Percentiles rank a stretch among this genome's conserved stretches.
These are phyloP conservation scores for Melanostoma scalare DNA, from an alignment of 2,888 invertebrate genomes.

Conservation along the genomic window DNA sequence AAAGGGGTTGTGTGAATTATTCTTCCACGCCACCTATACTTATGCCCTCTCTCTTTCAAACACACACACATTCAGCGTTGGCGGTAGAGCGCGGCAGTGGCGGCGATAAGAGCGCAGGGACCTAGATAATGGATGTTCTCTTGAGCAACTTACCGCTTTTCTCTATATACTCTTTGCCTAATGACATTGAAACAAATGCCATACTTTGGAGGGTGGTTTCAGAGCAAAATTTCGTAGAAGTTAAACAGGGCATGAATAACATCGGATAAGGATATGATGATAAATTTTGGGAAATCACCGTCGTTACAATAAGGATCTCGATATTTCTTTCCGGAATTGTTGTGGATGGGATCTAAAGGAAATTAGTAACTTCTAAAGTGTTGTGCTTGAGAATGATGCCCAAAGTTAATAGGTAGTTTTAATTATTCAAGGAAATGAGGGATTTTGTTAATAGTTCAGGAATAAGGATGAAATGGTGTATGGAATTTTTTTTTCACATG, in stretches of 20 bases:
- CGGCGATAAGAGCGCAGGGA: slow-evolving; percentile 3
- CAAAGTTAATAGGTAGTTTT: slow-evolving; percentile 29
- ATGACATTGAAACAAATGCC: slow-evolving; percentile 42
- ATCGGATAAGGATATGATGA: slow-evolving; percentile 40
- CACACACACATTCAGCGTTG: not conserved
- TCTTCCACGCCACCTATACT: not conserved
- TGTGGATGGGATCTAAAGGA: slow-evolving; percentile 29
- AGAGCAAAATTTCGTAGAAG: slow-evolving; percentile 21
- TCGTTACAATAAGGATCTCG: slow-evolving; percentile 27
- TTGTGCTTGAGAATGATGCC: slow-evolving; percentile 15
- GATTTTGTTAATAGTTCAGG: slow-evolving; percentile 21
- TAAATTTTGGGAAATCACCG: slow-evolving; percentile 46
- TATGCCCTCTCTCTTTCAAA: not conserved
- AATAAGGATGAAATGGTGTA: slow-evolving; percentile 18
- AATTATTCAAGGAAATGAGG: slow-evolving; percentile 6
- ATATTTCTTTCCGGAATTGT: slow-evolving; percentile 30
- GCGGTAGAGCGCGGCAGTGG: not conserved
- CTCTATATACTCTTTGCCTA: slow-evolving; percentile 24
- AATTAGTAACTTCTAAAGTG: slow-evolving; percentile 42
- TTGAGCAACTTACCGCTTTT: slow-evolving; percentile 23
- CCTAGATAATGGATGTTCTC: slow-evolving; percentile 30
- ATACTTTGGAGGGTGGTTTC: slow-evolving; percentile 8
- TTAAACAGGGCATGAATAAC: slow-evolving; percentile 36
- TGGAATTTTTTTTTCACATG: no score
- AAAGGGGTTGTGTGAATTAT: slow-evolving; percentile 29